phyloP scores from a whole-genome alignment of 2,888 invertebrate genomes.

The Chrysomela aeneicollis region DNA sequence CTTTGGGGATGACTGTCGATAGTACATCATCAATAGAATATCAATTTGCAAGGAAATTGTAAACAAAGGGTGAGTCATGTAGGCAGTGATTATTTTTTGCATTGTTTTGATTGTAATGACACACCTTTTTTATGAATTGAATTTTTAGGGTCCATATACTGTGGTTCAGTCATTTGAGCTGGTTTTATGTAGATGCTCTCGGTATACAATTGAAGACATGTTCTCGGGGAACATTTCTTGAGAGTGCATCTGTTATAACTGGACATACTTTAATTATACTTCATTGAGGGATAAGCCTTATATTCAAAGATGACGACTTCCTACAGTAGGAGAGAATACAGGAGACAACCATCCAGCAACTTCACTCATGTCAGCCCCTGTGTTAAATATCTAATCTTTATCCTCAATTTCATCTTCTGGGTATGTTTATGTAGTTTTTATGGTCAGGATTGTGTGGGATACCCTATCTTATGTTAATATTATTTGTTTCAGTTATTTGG shows the following conservation, averaged over 20 bases:
- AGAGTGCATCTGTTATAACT: neutral
- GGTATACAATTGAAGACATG: neutral
- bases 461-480: neutral
- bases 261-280: neutral
- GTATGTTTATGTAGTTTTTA: slow-evolving; percentile 65
- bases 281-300: neutral
- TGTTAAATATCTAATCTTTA: slow-evolving; percentile 89
- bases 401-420: slow-evolving; percentile 90
- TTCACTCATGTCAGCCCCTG: slow-evolving; percentile 86
- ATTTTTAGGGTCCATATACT: neutral
- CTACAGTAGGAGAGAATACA: slow-evolving; percentile 65
- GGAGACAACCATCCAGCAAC: slow-evolving; percentile 63
- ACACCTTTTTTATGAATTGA: neutral
- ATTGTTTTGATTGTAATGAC: neutral
- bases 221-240: neutral
- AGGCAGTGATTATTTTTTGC: neutral
- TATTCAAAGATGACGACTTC: slow-evolving; percentile 52
- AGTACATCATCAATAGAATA: too few relatives aligned
- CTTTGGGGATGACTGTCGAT: too few relatives aligned
- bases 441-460: neutral
- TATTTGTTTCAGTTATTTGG: slow-evolving; percentile 78
- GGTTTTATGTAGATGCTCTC: neutral
- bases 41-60: too few relatives aligned
- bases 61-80: slow-evolving; percentile 2
- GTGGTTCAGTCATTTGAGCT: too few relatives aligned